These are phyloP conservation scores for Dasysyrphus tricinctus DNA, from an alignment of 2,888 invertebrate genomes.

Conservation along the genomic window DNA sequence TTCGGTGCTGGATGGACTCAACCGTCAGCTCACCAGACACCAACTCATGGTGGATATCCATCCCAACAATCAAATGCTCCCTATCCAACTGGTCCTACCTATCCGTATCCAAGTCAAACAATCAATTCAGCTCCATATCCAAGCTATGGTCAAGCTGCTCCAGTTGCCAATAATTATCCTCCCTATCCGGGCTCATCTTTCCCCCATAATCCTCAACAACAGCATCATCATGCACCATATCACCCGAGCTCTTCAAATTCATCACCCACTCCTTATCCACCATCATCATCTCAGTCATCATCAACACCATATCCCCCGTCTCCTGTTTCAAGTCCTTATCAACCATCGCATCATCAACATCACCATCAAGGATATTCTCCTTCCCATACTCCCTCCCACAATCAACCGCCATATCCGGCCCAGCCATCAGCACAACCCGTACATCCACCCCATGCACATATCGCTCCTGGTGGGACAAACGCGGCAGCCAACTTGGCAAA, in stretches of 20 bases:
- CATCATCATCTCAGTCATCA: conserved; percentile 51
- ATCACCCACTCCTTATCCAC: conserved; percentile 68
- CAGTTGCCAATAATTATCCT: conserved; percentile 36
- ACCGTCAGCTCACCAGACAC: conserved; percentile 77
- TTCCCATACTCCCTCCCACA: conserved; percentile 38
- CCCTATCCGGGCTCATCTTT: conserved; percentile 69
- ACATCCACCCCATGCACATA: conserved; percentile 67
- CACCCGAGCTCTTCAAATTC: conserved; percentile 68
- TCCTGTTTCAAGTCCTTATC: conserved; percentile 67
- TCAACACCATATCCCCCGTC: conserved; percentile 56
- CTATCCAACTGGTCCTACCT: conserved; percentile 77
- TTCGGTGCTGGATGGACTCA: conserved; percentile 82
- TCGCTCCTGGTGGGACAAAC: conserved; percentile 77
- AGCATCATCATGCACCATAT: conserved; percentile 75
- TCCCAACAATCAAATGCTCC: conserved; percentile 76
- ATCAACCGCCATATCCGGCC: conserved; percentile 70
- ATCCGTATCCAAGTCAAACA: conserved; percentile 75
- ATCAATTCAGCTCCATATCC: conserved; percentile 51
- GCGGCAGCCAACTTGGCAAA: conserved; percentile 78
- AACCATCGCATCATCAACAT: conserved; percentile 77
- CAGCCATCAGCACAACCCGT: conserved; percentile 20
- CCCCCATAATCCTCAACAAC: conserved; percentile 73
- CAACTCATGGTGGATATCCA: conserved; percentile 63
- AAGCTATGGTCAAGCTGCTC: conserved; percentile 54
- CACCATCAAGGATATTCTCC: conserved; percentile 60